phyloP scores from a whole-genome alignment of 2,888 invertebrate genomes.

The Resseliella maxima region DNA sequence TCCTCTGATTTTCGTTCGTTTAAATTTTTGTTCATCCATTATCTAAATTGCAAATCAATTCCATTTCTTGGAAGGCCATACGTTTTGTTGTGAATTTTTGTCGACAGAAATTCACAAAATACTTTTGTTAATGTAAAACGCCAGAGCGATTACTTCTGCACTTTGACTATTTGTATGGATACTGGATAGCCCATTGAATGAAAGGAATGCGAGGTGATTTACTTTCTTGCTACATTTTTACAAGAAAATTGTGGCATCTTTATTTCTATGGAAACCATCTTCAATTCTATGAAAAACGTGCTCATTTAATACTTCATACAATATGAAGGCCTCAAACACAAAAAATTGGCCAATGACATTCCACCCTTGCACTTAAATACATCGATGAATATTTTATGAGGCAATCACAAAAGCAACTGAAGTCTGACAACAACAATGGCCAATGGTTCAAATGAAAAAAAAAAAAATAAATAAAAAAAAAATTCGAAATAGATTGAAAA shows the following conservation, averaged over 20 bases:
- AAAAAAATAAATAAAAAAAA: neutral
- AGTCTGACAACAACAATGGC: neutral
- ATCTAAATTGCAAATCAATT: conserved; percentile 21
- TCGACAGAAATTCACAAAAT: neutral
- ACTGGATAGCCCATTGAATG: neutral
- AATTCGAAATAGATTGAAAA: neutral
- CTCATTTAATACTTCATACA: conserved; percentile 1
- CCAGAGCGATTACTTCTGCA: neutral
- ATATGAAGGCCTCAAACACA: neutral
- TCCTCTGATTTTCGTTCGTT: neutral
- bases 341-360: neutral
- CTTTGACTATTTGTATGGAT: neutral
- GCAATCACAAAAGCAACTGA: neutral
- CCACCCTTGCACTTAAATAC: conserved; percentile 36
- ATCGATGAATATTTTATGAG: neutral
- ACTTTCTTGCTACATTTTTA: neutral
- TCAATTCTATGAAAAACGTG: neutral
- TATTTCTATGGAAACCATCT: neutral
- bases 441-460: neutral
- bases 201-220: neutral
- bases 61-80: neutral
- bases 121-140: neutral
- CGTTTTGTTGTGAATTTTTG: neutral
- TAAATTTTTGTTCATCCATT: neutral
- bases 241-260: neutral